Base-by-base conservation (phyloP, 64 coral and sea anemone species). In the Stichodactyla helianthus region DNA sequence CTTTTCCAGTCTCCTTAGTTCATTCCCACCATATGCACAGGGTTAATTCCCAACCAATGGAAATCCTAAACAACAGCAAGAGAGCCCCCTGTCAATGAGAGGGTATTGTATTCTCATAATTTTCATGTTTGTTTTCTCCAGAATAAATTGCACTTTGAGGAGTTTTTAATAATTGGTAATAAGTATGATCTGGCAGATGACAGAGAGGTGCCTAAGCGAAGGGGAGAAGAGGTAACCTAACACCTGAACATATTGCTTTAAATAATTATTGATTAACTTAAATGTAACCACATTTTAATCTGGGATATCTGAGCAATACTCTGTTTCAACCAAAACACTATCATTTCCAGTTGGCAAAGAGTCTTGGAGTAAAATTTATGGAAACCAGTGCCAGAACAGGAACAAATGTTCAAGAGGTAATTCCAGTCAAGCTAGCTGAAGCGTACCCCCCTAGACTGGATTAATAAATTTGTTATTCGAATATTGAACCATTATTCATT, bases 331-430 rank as follows among this genome's bases (percentile, higher is more conserved):
- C 35, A 44, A 44, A 44, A 3, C 2, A 3, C 35, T 44, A 44
- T 44, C 35, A 44, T 44, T 64, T 86, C 9, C 71, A 91, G 93
- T 84, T 95, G 82, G 93, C 93, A 54, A 92, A 67, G 82, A 87
- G 91, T 67, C 77, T 79, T 68, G 93, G 93, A 23, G 87, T 95
- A 22, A 92, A 89, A 76, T 95, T 92, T 54, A 86, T 84, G 85
- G 89, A 95, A 86, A 95, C 93, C 88, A 95, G 93, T 92, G 93
- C 93, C 23, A 95, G 92, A 89, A 95, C 82, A 52, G 84, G 83
- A 77, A 60, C 15, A 20, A 95, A 95, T 80, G 93, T 95, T 8
- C 79, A 92, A 88, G 86, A 92, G 89, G 93, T 95, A 88, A 77
- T 58, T n/a, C n/a, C n/a, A n/a, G n/a, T n/a, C n/a, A n/a, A n/a